Base-by-base conservation (phyloP, 2,888 invertebrate species). In the Rotaria sp. region DNA sequence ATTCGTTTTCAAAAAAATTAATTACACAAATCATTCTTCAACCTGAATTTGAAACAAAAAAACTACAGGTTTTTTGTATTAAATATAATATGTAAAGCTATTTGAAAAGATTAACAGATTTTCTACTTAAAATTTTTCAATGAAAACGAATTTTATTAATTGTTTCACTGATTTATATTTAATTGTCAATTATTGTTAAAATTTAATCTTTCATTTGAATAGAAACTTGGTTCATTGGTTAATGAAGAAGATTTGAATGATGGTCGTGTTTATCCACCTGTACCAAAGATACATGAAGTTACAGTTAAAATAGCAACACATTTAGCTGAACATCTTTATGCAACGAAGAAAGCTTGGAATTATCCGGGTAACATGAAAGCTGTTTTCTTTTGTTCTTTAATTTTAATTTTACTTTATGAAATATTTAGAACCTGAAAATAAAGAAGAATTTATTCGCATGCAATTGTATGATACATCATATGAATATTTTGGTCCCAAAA, bases 201-300 rank as follows among this genome's bases (percentile, higher is more conserved):
- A 5, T 52, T 0, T 0, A 5, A 24, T 45, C 35, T 80, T 45
- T 45, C n/a, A 41, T 41, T 80, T 80, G 4, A 5, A 11, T 21
- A 80, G 80, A 8, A 80, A 45, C 92, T 98, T 86, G 94, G 97
- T 0, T 93, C 94, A 8, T 92, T 95, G 85, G 97, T 97, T 21
- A 93, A 94, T 0, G 93, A 95, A 85, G 93, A 93, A 2, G 95
- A 97, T 91, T 92, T 98, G 89, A 93, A 93, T 1, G 93, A 93
- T 86, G 97, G 97, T 87, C 94, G 96, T 88, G 93, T 99, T 86
- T 99, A 97, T 92, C 98, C 98, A 41, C 96, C 96, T 0, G 93
- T 98, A 26, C 92, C 93, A 67, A 92, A 93, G 87, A 96, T 98
- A 88, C 94, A 95, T 89, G 93, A 94, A 87, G 95, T 96, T 90